Percentiles rank a stretch among this genome's conserved stretches.
phyloP scores from a whole-genome alignment of 2,113 vertebrate species.

The Corythaeola cristata region DNA sequence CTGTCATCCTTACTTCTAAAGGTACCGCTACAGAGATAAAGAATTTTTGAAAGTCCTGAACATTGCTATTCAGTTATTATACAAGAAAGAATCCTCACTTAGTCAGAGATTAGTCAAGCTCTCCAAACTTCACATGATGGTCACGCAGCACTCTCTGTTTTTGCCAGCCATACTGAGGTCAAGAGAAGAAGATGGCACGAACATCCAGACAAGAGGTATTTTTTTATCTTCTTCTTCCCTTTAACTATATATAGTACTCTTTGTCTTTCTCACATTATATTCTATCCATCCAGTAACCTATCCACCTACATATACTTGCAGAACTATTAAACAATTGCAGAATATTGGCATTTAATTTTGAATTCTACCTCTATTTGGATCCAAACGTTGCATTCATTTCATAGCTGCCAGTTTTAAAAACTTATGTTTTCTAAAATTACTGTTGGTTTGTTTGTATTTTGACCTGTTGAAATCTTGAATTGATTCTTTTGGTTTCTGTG shows the following conservation, averaged over 20 bases:
- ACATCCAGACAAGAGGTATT: conserved; percentile 79
- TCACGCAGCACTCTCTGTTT: conserved; percentile 92
- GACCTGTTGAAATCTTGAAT: neutral
- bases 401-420: neutral
- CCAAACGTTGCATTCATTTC: neutral
- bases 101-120: conserved; percentile 74
- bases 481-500: neutral
- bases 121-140: conserved; percentile 85
- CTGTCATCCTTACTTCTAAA: conserved; percentile 53
- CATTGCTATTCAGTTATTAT: conserved; percentile 73
- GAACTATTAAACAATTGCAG: neutral
- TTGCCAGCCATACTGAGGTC: conserved; percentile 83
- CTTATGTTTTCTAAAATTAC: neutral
- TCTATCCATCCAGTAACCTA: neutral
- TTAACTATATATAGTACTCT: neutral
- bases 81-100: conserved; percentile 49
- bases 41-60: conserved; percentile 79
- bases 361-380: neutral
- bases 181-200: conserved; percentile 48
- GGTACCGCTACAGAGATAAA: conserved; percentile 84
- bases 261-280: neutral
- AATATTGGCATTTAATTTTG: neutral
- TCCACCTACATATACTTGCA: neutral
- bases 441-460: neutral
- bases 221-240: neutral